Conservation (phyloP, 2,888 invertebrate genomes). For the Dermolepida albohirtum region DNA sequence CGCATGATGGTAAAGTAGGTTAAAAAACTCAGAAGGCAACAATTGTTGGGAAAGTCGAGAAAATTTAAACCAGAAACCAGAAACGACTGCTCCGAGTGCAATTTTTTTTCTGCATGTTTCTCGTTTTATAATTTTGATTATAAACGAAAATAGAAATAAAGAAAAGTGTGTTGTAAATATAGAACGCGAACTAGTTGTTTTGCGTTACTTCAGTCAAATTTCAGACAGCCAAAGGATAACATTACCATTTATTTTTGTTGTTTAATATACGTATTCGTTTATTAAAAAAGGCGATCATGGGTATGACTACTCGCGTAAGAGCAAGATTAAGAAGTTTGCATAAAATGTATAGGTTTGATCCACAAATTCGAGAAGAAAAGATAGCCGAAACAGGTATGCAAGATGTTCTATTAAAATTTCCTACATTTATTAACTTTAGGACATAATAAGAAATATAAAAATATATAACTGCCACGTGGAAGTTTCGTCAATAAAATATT, state of each 20-base stretch:
- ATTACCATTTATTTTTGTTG: slow-evolving; percentile 18
- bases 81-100: slow-evolving; percentile 7
- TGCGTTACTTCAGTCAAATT: slow-evolving; percentile 11
- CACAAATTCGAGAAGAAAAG: slow-evolving; percentile 74
- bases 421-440: too few species aligned
- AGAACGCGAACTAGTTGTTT: slow-evolving; percentile 23
- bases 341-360: slow-evolving; percentile 73
- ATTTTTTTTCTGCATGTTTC: slow-evolving; percentile 12
- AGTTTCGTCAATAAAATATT: too few species aligned
- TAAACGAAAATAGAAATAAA: slow-evolving; percentile 35
- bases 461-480: too few species aligned
- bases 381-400: slow-evolving; percentile 76
- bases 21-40: slow-evolving; percentile 15
- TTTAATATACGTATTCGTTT: slow-evolving; percentile 1
- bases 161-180: slow-evolving; percentile 33
- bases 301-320: slow-evolving; percentile 78
- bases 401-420: background rate
- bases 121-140: slow-evolving; percentile 3
- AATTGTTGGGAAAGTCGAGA: slow-evolving; percentile 1
- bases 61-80: background rate
- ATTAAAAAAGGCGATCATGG: slow-evolving; percentile 65
- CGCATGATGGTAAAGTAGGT: slow-evolving; percentile 27
- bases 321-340: slow-evolving; percentile 70
- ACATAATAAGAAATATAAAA: too few species aligned
- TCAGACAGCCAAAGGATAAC: slow-evolving; percentile 12